Conservation (phyloP, 2,113 vertebrate genomes). For the Cottus gobio region DNA sequence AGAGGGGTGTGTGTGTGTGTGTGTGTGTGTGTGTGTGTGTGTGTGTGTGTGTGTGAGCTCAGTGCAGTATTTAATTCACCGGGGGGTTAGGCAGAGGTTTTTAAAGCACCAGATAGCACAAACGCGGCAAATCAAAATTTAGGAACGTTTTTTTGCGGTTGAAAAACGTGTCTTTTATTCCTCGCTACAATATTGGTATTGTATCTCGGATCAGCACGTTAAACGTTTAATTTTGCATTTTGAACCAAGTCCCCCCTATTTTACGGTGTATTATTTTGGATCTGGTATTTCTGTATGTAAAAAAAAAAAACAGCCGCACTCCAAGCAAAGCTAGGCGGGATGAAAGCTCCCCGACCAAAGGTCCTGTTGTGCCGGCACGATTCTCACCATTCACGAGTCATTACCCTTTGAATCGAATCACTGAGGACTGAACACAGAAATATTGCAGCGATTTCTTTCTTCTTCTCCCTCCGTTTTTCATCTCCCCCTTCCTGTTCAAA, state of each 20-base stretch:
- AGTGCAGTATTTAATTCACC: conserved; percentile 73
- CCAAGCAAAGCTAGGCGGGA: background rate
- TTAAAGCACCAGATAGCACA: conserved; percentile 73
- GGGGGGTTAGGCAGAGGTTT: conserved; percentile 59
- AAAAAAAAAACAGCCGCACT: background rate
- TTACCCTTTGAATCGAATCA: conserved; percentile 64
- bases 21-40: conserved; percentile 44
- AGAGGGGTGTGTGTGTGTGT: conserved; percentile 54
- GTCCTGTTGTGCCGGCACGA: conserved; percentile 46
- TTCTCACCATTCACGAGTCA: conserved; percentile 63
- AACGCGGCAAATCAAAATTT: conserved; percentile 69
- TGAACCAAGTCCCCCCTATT: conserved; percentile 11
- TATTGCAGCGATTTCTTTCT: conserved; percentile 38
- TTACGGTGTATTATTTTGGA: conserved; percentile 13
- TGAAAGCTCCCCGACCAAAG: conserved; percentile 32
- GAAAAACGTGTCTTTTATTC: conserved; percentile 66
- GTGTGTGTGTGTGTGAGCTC: conserved; percentile 19
- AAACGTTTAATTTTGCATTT: conserved; percentile 35
- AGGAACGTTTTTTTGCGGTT: conserved; percentile 54
- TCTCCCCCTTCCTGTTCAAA: conserved; percentile 45
- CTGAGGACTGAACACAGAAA: conserved; percentile 43
- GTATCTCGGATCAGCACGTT: conserved; percentile 37
- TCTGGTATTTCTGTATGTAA: conserved; percentile 26
- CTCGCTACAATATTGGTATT: conserved; percentile 28
- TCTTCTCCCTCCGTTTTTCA: conserved; percentile 8